Evolutionary conservation across 2,888 invertebrate species (phyloP).

Genomic region (Parascotia fuliginaria): DNA sequence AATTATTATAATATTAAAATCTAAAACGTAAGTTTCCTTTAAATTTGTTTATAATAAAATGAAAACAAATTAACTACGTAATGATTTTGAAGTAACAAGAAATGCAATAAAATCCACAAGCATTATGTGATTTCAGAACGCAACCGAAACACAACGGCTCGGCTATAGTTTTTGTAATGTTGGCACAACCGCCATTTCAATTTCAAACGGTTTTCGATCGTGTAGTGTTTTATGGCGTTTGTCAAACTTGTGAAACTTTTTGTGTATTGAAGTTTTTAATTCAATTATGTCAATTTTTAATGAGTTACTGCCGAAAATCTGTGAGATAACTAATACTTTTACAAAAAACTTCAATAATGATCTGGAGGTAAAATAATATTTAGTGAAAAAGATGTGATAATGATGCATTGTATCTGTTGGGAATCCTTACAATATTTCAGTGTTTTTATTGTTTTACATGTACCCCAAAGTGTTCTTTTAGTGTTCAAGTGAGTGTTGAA

Average conservation of each 20-base stretch:
- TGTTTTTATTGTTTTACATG: conserved; percentile 11
- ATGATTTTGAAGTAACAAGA: too few relatives aligned
- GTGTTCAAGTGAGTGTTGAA: conserved; percentile 15
- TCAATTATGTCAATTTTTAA: conserved; percentile 77
- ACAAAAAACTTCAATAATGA: conserved; percentile 63
- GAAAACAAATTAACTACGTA: too few relatives aligned
- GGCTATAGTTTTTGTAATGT: conserved; percentile 31
- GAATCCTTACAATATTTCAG: conserved; percentile 8
- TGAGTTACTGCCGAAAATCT: conserved; percentile 69
- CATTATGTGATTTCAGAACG: too few relatives aligned
- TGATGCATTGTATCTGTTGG: conserved; percentile 15
- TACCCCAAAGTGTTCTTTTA: conserved; percentile 4
- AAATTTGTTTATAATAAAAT: too few relatives aligned
- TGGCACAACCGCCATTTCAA: conserved; percentile 61
- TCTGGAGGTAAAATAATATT: conserved; percentile 65
- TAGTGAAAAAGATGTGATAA: conserved; percentile 16
- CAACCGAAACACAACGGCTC: conserved; percentile 1
- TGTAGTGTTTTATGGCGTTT: conserved; percentile 70
- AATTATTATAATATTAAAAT: too few relatives aligned
- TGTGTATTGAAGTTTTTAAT: conserved; percentile 56
- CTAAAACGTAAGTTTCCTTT: too few relatives aligned
- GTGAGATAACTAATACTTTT: conserved; percentile 62
- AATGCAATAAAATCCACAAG: too few relatives aligned
- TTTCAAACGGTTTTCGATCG: conserved; percentile 82
- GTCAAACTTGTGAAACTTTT: conserved; percentile 62